Evolutionary conservation across 2,888 invertebrate genomes (phyloP).

Genomic region (Nemapogon koenigi): DNA sequence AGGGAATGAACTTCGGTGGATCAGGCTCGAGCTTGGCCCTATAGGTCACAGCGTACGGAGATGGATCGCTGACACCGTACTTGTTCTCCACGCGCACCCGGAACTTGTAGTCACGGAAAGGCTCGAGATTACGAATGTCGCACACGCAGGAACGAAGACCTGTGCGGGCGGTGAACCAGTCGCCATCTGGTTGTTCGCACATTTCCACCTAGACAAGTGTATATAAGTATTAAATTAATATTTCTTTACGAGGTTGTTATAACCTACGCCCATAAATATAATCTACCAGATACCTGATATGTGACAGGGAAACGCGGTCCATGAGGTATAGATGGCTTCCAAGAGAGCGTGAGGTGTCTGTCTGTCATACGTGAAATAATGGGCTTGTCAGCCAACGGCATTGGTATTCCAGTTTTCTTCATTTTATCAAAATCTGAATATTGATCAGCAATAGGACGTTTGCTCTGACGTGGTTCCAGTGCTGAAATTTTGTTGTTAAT

Average conservation of each 20-base stretch:
- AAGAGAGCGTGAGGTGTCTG: conserved; percentile 85
- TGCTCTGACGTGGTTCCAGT: conserved; percentile 68
- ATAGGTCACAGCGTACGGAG: conserved; percentile 86
- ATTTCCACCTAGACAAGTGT: conserved; percentile 73
- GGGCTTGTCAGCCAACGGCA: conserved; percentile 88
- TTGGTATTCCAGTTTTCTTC: conserved; percentile 82
- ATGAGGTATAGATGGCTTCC: conserved; percentile 92
- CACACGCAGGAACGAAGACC: conserved; percentile 89
- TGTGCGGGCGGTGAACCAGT: conserved; percentile 89
- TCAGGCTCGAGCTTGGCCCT: conserved; percentile 80
- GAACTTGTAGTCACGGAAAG: conserved; percentile 94
- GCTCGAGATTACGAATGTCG: conserved; percentile 88
- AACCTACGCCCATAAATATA: not conserved
- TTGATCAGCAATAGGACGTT: conserved; percentile 76
- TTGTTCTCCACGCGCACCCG: conserved; percentile 96
- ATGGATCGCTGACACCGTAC: conserved; percentile 95
- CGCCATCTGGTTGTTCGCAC: conserved; percentile 89
- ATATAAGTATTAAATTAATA: not conserved
- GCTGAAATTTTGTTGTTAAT: no score
- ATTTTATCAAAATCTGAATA: conserved; percentile 85
- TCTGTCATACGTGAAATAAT: conserved; percentile 94
- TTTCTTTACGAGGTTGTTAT: not conserved
- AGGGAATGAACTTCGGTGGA: conserved; percentile 79
- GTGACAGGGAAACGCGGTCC: conserved; percentile 90
- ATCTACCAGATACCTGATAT: conserved; percentile 71